Evolutionary conservation across 2,113 vertebrate species (phyloP).

Genomic region (Sakesphorus luctuosus): DNA sequence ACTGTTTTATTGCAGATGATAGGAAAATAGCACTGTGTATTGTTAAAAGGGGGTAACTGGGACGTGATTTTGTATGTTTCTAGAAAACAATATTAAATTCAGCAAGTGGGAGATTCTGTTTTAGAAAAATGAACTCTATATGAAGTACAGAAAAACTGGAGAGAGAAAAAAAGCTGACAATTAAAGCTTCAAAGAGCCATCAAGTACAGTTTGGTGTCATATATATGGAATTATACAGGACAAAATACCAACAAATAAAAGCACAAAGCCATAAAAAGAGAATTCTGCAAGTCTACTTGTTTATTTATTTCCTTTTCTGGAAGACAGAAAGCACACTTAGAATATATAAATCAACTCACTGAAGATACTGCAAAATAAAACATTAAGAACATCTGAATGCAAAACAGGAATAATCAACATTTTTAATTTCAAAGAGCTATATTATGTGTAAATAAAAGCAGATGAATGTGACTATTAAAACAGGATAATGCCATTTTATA

Average conservation of each 20-base stretch:
- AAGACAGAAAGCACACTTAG: not conserved
- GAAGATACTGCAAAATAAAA: slow-evolving; percentile 1
- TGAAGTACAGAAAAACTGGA: not conserved
- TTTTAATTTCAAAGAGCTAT: slow-evolving; percentile 41
- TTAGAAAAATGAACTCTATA: not conserved
- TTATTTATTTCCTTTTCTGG: slow-evolving; percentile 46
- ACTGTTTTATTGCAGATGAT: slow-evolving; percentile 58
- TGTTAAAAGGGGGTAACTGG: slow-evolving; percentile 21
- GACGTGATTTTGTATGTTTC: slow-evolving; percentile 16
- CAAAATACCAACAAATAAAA: slow-evolving; percentile 41
- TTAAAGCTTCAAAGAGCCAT: slow-evolving; percentile 59
- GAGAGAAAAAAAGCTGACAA: not conserved
- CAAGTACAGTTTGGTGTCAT: slow-evolving; percentile 41
- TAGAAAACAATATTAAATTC: slow-evolving; percentile 39
- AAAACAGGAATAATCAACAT: slow-evolving; percentile 34
- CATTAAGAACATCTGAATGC: slow-evolving; percentile 8
- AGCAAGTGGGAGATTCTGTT: not conserved
- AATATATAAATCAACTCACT: not conserved
- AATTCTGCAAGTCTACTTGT: slow-evolving; percentile 26
- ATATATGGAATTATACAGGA: slow-evolving; percentile 12
- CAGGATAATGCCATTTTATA: not conserved
- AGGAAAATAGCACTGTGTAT: slow-evolving; percentile 47
- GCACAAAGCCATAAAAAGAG: slow-evolving; percentile 36
- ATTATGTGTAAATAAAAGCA: slow-evolving; percentile 55
- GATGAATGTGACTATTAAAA: slow-evolving; percentile 37